These are phyloP conservation scores for Xanthorhoe designata DNA, from an alignment of 2,888 invertebrate genomes.

Conservation along the genomic window DNA sequence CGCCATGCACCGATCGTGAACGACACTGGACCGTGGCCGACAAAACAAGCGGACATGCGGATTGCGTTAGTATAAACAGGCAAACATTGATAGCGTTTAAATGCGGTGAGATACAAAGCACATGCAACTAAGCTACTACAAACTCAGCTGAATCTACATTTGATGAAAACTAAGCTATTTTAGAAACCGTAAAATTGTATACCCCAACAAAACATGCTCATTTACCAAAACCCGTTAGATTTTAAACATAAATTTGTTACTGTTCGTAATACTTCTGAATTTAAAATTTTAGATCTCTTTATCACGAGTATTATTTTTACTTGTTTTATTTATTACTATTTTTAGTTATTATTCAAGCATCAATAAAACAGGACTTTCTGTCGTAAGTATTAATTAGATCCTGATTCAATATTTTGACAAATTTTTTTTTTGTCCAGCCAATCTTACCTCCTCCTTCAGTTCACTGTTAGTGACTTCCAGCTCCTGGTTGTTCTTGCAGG, in stretches of 20 bases:
- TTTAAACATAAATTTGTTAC: not conserved
- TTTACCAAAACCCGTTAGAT: not conserved
- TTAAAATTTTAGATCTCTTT: not conserved
- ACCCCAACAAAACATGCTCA: constrained; percentile 8
- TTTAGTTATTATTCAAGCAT: not conserved
- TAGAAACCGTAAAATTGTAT: not conserved
- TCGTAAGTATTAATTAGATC: not conserved
- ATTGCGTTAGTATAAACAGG: constrained; percentile 51
- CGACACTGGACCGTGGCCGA: constrained; percentile 49
- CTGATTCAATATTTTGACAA: not conserved
- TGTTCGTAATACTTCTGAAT: not conserved
- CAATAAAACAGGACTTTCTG: not conserved
- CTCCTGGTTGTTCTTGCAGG: constrained; percentile 86
- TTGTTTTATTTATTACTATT: not conserved
- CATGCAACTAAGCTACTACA: constrained; percentile 44
- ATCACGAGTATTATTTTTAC: not conserved
- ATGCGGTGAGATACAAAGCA: constrained; percentile 51
- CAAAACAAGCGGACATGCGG: constrained; percentile 57
- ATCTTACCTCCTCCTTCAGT: constrained; percentile 87
- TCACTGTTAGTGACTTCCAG: constrained; percentile 89
- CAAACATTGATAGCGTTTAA: constrained; percentile 59
- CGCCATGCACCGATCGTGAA: constrained; percentile 67
- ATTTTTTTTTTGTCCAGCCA: not conserved
- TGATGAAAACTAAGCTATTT: constrained; percentile 1
- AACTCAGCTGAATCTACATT: constrained; percentile 22